phyloP scores from a whole-genome alignment of 2,888 invertebrate genomes.

The Agrochola lychnidis region DNA sequence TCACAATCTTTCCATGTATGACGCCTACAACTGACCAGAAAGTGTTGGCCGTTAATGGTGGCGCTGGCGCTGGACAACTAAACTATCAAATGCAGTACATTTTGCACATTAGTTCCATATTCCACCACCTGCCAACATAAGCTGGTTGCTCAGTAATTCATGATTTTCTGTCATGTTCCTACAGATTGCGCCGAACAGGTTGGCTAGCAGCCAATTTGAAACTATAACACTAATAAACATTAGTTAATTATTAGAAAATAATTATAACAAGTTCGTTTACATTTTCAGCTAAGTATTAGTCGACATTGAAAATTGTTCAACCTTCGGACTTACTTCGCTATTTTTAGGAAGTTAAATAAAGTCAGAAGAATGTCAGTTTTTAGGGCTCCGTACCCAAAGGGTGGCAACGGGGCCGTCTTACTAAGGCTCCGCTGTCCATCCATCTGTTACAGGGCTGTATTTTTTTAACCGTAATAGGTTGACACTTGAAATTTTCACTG shows the following conservation, averaged over 20 bases:
- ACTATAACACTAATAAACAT: constrained; percentile 39
- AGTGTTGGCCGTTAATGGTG: neutral
- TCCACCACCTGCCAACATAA: constrained; percentile 1
- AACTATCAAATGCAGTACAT: constrained; percentile 7
- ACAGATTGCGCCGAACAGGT: constrained; percentile 47
- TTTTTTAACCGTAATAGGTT: neutral
- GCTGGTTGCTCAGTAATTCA: constrained; percentile 44
- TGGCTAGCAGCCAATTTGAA: constrained; percentile 39
- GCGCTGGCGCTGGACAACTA: constrained; percentile 6
- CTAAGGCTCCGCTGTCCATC: neutral
- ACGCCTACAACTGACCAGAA: neutral
- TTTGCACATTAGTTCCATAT: neutral
- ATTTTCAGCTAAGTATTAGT: constrained; percentile 13
- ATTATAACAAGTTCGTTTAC: constrained; percentile 36
- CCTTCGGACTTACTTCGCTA: constrained; percentile 2
- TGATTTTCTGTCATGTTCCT: constrained; percentile 41
- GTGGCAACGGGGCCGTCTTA: neutral
- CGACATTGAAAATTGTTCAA: constrained; percentile 43
- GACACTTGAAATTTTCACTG: too few species aligned
- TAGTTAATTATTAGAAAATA: constrained; percentile 42
- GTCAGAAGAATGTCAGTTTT: constrained; percentile 5
- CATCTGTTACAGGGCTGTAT: neutral
- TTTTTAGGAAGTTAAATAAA: constrained; percentile 44
- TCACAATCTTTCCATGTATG: neutral
- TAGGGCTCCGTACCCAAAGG: neutral